Conservation (phyloP, 2,888 invertebrate genomes). For the Neria commutata region DNA sequence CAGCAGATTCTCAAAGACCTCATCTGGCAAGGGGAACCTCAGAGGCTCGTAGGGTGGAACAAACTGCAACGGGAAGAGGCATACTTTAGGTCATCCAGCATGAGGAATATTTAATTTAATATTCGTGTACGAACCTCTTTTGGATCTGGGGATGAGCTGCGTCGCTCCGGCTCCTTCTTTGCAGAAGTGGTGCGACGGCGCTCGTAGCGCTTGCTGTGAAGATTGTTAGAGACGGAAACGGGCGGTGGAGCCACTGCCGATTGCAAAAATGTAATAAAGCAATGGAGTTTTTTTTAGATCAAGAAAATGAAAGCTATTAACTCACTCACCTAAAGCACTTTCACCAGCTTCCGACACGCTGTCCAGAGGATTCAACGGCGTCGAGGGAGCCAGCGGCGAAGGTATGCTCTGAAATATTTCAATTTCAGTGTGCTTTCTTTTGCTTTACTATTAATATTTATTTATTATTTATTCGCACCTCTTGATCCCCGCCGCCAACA, state of each 20-base stretch:
- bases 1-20: constrained; percentile 72
- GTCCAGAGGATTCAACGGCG: constrained; percentile 50
- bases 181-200: constrained; percentile 60
- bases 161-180: constrained; percentile 51
- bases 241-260: constrained; percentile 18
- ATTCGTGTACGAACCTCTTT: constrained; percentile 55
- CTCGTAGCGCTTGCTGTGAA: constrained; percentile 44
- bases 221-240: constrained; percentile 25
- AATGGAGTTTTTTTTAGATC: not conserved
- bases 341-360: constrained; percentile 40
- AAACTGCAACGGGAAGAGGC: constrained; percentile 62
- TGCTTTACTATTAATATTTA: not conserved
- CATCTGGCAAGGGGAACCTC: constrained; percentile 75
- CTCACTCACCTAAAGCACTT: constrained; percentile 31
- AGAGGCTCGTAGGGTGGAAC: constrained; percentile 78
- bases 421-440: not conserved
- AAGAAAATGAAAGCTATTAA: not conserved
- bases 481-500: constrained; percentile 54
- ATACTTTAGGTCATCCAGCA: not conserved
- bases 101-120: not conserved
- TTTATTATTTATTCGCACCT: constrained; percentile 37
- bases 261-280: not conserved
- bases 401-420: constrained; percentile 54
- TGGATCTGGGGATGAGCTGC: constrained; percentile 65
- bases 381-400: constrained; percentile 54